These are phyloP conservation scores for Tachina grossa DNA, from an alignment of 2,888 invertebrate genomes.

Conservation along the genomic window DNA sequence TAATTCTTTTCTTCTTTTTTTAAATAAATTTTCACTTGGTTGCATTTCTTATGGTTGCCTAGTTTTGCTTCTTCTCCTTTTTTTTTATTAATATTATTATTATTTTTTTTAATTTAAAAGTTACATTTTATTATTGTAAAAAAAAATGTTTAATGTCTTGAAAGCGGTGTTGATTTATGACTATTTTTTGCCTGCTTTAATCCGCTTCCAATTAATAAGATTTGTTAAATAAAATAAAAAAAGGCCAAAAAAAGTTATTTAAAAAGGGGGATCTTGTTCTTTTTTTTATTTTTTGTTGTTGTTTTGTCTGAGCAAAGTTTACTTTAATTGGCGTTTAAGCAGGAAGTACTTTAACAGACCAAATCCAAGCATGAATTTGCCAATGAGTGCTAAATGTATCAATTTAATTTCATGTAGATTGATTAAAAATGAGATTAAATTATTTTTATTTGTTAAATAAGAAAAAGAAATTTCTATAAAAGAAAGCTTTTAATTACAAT, in stretches of 20 bases:
- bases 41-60: slow-evolving; percentile 67
- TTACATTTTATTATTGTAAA: slow-evolving; percentile 53
- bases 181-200: slow-evolving; percentile 49
- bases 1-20: slow-evolving; percentile 34
- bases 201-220: slow-evolving; percentile 63
- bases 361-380: slow-evolving; percentile 7
- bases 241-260: not conserved
- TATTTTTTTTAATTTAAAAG: slow-evolving; percentile 43
- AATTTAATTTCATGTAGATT: slow-evolving; percentile 1
- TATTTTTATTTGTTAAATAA: too few species aligned
- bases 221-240: slow-evolving; percentile 36
- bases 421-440: not conserved
- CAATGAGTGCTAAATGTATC: slow-evolving; percentile 14
- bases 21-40: slow-evolving; percentile 64
- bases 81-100: slow-evolving; percentile 17
- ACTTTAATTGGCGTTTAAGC: slow-evolving; percentile 14
- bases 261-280: slow-evolving; percentile 14
- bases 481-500: too few species aligned
- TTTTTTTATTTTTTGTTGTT: too few species aligned
- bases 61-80: slow-evolving; percentile 55
- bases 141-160: slow-evolving; percentile 50
- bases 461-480: too few species aligned
- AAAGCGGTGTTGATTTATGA: slow-evolving; percentile 63
- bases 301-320: slow-evolving; percentile 11
- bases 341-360: slow-evolving; percentile 28